These are phyloP conservation scores for Noctua fimbriata DNA, from an alignment of 2,888 invertebrate species.

Conservation along the genomic window DNA sequence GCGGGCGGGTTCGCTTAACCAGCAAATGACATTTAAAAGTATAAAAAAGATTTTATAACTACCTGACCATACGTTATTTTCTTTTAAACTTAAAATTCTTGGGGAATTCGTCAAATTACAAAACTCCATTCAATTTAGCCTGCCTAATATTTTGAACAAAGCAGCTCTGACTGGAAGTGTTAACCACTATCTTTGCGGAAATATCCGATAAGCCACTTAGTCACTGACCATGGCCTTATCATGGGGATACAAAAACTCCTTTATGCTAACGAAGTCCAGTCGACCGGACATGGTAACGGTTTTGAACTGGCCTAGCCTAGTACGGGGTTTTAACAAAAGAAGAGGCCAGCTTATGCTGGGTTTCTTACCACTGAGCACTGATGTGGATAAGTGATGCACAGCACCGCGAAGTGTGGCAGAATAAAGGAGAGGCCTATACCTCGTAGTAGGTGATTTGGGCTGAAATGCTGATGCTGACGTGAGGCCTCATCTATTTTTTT, in stretches of 20 bases:
- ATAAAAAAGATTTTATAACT: neutral
- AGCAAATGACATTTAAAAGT: neutral
- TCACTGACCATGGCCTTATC: slow-evolving; percentile 9
- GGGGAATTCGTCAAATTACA: neutral
- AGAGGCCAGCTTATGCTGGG: neutral
- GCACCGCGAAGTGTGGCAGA: neutral
- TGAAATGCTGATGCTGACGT: neutral
- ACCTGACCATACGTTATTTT: neutral
- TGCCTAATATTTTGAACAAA: neutral
- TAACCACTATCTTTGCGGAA: slow-evolving; percentile 30
- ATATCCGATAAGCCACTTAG: slow-evolving; percentile 22
- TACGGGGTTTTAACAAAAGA: neutral
- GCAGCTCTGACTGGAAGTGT: neutral
- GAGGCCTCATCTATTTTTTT: neutral
- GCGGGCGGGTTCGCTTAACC: neutral
- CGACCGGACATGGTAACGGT: neutral
- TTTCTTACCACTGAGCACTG: neutral
- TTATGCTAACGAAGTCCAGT: slow-evolving; percentile 13
- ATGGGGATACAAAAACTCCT: neutral
- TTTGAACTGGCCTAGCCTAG: neutral
- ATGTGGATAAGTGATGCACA: neutral
- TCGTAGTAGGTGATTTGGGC: neutral
- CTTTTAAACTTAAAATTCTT: neutral
- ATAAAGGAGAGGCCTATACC: neutral
- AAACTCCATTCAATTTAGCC: neutral